Percentiles rank a stretch among this genome's conserved stretches.
phyloP scores from a whole-genome alignment of 2,888 invertebrate genomes.

The Cremastinae sp. region DNA sequence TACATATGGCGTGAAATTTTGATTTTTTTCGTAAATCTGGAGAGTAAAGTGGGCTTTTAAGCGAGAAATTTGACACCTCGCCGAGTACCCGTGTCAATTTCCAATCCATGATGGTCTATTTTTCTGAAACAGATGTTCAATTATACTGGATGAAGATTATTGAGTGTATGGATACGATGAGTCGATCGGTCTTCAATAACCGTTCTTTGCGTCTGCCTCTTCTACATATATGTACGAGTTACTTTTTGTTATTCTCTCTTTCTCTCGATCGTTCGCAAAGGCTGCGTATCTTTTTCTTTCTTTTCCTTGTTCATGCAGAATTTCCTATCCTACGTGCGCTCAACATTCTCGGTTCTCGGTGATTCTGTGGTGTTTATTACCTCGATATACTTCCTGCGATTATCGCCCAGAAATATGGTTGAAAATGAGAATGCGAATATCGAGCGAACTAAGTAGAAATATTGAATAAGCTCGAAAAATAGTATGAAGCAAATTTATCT shows the following conservation, averaged over 20 bases:
- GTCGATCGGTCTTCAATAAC: slow-evolving; percentile 41
- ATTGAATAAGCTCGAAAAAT: not conserved
- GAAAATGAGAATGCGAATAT: not conserved
- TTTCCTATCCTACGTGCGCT: slow-evolving; percentile 13
- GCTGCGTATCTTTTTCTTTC: slow-evolving; percentile 2
- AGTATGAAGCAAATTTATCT: no score
- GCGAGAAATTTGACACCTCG: not conserved
- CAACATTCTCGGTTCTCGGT: slow-evolving; percentile 24
- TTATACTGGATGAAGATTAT: slow-evolving; percentile 38
- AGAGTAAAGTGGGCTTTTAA: not conserved
- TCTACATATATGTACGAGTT: slow-evolving; percentile 25
- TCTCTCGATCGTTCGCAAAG: no score
- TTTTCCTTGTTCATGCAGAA: slow-evolving; percentile 1
- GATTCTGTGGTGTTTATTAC: slow-evolving; percentile 15
- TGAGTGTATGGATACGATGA: slow-evolving; percentile 18
- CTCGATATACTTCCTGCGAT: slow-evolving; percentile 20
- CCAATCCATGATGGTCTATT: slow-evolving; percentile 31
- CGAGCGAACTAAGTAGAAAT: not conserved
- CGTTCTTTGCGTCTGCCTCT: slow-evolving; percentile 25
- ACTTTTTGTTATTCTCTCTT: not conserved
- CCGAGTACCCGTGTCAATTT: not conserved
- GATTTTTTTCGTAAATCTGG: no score
- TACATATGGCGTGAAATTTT: no score
- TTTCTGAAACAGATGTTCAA: slow-evolving; percentile 16
- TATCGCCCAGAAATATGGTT: not conserved